Evolutionary conservation across 2,113 vertebrate species (phyloP).

Genomic region (Monopterus albus): DNA sequence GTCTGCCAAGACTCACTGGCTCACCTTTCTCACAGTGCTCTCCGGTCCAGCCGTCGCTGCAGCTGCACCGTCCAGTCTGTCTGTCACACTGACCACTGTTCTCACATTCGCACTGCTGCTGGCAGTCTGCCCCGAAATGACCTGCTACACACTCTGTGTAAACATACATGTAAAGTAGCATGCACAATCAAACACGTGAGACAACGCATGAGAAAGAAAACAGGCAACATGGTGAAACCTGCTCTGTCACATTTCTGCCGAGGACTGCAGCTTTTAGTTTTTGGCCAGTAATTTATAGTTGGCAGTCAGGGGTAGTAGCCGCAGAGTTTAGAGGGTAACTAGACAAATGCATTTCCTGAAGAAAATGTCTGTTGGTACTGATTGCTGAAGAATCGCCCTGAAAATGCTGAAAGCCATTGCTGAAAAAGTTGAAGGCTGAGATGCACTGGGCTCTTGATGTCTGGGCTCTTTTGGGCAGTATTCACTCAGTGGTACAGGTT

Average conservation of each 20-base stretch:
- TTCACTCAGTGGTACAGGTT: too few species aligned
- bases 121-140: conserved; percentile 81
- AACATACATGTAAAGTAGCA: conserved; percentile 10
- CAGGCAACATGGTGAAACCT: neutral
- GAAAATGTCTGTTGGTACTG: too few species aligned
- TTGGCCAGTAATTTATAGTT: conserved; percentile 16
- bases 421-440: too few species aligned
- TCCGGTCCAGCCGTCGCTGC: conserved; percentile 86
- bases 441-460: too few species aligned
- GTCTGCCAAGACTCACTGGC: neutral
- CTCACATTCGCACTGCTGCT: conserved; percentile 83
- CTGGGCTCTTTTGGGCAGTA: too few species aligned
- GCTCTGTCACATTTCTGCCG: conserved; percentile 45
- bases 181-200: neutral
- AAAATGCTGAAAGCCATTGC: too few species aligned
- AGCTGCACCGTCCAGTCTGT: conserved; percentile 82
- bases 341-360: too few species aligned
- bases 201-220: conserved; percentile 3
- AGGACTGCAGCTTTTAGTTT: conserved; percentile 19
- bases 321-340: conserved; percentile 35
- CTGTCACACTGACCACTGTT: conserved; percentile 86
- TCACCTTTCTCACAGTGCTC: conserved; percentile 85
- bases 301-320: conserved; percentile 21
- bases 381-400: too few species aligned
- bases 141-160: conserved; percentile 85